phyloP scores from a whole-genome alignment of 2,888 invertebrate genomes.

The Scaptomyza tumidula region DNA sequence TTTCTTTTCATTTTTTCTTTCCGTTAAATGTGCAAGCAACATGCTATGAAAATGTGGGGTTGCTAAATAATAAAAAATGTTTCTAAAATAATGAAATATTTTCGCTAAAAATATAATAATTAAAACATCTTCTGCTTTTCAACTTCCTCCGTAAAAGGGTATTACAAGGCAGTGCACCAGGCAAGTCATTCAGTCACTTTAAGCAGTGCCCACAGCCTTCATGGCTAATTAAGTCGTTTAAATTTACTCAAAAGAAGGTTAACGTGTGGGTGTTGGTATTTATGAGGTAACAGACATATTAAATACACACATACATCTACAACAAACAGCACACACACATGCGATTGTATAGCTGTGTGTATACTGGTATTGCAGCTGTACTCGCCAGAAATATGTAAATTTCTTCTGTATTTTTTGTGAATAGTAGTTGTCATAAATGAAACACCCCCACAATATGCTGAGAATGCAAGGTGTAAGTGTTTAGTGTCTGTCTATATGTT shows the following conservation, averaged over 20 bases:
- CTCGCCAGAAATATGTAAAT: conserved; percentile 64
- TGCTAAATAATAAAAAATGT: too few relatives aligned
- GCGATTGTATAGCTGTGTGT: conserved; percentile 8
- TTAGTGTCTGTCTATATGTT: conserved; percentile 25
- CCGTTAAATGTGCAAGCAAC: background rate
- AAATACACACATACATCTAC: background rate
- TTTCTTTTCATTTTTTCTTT: background rate
- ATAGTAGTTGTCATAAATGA: conserved; percentile 64
- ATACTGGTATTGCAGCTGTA: conserved; percentile 66
- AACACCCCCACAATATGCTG: conserved; percentile 62
- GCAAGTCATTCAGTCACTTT: conserved; percentile 29
- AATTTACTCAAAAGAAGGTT: conserved; percentile 71
- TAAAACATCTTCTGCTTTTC: background rate
- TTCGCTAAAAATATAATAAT: conserved; percentile 24
- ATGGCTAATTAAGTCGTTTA: conserved; percentile 76
- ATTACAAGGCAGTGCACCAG: conserved; percentile 23
- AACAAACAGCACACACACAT: conserved; percentile 17
- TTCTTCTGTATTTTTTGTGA: conserved; percentile 53
- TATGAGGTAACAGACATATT: conserved; percentile 58
- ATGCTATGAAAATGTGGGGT: background rate
- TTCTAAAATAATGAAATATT: too few relatives aligned
- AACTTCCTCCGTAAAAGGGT: conserved; percentile 5
- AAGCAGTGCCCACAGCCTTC: conserved; percentile 66
- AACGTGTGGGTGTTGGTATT: conserved; percentile 73
- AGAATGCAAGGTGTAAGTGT: conserved; percentile 53